Evolutionary conservation across 2,888 invertebrate genomes (phyloP).

Genomic region (Nineta flava): DNA sequence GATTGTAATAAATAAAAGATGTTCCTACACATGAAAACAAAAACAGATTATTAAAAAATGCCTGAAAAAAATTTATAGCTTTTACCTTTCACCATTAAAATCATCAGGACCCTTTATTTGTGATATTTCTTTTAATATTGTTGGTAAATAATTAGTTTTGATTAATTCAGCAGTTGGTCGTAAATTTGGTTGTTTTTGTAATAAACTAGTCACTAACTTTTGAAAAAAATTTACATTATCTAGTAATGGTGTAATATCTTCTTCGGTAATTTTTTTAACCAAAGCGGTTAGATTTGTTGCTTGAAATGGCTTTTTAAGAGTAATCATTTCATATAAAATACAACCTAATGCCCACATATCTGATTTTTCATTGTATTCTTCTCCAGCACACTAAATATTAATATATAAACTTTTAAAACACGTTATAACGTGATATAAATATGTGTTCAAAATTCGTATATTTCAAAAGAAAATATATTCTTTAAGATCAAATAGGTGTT

Average conservation of each 20-base stretch:
- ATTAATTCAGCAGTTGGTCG: constrained; percentile 47
- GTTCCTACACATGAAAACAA: constrained; percentile 15
- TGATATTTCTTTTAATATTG: too few species aligned
- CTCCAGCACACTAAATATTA: constrained; percentile 48
- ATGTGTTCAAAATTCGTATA: background rate
- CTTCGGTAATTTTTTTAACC: constrained; percentile 57
- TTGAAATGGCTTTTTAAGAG: constrained; percentile 54
- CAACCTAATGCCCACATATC: constrained; percentile 68
- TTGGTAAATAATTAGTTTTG: background rate
- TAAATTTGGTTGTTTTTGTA: constrained; percentile 41
- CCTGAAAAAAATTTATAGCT: too few species aligned
- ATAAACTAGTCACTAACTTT: constrained; percentile 40
- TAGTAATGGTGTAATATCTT: constrained; percentile 16
- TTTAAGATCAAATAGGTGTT: too few species aligned
- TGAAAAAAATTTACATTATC: constrained; percentile 40
- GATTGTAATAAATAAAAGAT: constrained; percentile 15
- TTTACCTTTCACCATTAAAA: too few species aligned
- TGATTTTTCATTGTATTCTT: constrained; percentile 57
- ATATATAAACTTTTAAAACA: background rate
- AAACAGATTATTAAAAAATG: too few species aligned
- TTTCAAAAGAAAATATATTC: too few species aligned
- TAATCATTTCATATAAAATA: constrained; percentile 58
- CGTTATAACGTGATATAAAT: background rate
- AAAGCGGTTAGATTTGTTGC: constrained; percentile 55
- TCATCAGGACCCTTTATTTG: too few species aligned